These are phyloP conservation scores for Cyprichromis sp. DNA, from an alignment of 2,113 vertebrate species.

Conservation along the genomic window DNA sequence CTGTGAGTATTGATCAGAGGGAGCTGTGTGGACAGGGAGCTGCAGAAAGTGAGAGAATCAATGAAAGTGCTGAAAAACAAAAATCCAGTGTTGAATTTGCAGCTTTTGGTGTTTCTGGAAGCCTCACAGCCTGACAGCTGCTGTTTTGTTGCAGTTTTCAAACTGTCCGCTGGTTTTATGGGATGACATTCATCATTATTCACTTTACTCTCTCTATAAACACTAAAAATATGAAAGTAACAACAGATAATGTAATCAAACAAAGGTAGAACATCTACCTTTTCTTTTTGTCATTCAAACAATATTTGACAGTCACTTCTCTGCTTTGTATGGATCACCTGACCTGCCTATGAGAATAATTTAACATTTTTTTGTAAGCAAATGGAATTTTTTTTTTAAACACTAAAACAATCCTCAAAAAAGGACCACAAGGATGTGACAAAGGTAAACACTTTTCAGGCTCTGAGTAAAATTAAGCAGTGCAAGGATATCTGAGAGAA, in stretches of 20 bases:
- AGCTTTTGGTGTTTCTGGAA: neutral
- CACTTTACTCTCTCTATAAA: neutral
- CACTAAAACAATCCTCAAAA: neutral
- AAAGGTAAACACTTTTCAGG: neutral
- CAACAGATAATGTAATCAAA: neutral
- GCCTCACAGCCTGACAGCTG: neutral
- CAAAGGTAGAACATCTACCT: neutral
- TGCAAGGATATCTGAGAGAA: neutral
- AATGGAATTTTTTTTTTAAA: neutral
- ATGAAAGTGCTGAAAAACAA: neutral
- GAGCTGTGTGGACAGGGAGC: neutral
- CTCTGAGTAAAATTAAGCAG: neutral
- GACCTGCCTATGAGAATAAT: neutral
- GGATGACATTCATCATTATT: neutral
- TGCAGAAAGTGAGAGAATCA: neutral
- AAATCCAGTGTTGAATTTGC: neutral
- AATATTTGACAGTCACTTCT: neutral
- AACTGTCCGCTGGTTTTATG: neutral
- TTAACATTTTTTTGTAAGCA: neutral
- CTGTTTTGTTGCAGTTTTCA: neutral
- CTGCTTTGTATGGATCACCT: neutral
- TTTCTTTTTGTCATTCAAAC: neutral
- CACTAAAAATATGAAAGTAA: neutral
- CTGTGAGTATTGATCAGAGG: constrained; percentile 23
- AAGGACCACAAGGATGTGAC: neutral